Evolutionary conservation across 2,888 invertebrate species (phyloP), one percentile per base, ranked within the genome.

Genomic region (Timema podura): DNA sequence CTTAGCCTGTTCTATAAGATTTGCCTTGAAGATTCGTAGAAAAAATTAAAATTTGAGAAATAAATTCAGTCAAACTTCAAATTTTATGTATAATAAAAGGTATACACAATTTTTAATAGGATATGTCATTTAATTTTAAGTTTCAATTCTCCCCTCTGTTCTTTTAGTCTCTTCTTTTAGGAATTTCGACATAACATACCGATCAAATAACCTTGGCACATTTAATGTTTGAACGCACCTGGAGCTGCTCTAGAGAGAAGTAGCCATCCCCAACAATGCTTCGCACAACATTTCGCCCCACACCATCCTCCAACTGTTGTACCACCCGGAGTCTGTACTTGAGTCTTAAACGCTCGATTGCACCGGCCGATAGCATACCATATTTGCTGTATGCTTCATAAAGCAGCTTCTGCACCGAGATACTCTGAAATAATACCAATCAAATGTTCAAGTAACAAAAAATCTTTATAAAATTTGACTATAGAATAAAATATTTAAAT

Each of bases 301-400:
- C 88, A 72, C 92, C 94, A 79, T 97, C 95, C 79, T 98, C 98
- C 71, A 98, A 84, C 76, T 91, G 92, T 77, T 97, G 92, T 48
- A 99, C 96, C 0, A 98, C 98, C 75, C 91, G 86, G 48, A 98
- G 84, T 13, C 98, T 85, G 80, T 98, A 95, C 79, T 95, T 96
- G 73, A 98, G 85, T 65, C 98, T 86, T 73, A 98, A 84, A 73
- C 91, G 89, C 80, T 98, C 97, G 72, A 99, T 98, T 76, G 89
- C 89, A 69, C 91, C 91, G 71, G 92, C 90, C 8, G 93, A 91
- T 72, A 98, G 88, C 61, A 87, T 86, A 48, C 92, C 92, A 79
- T 90, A 94, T 73, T 88, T 89, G 0, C 87, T 85, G 80, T 98
- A 98, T 0, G 97, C 92, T 77, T 94, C 91, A 79, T 93, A 90